A percentile compares a stretch with the other conserved stretches of the same genome.
These are phyloP conservation scores for Tychaedon coryphoeus DNA, from an alignment of 2,113 vertebrate genomes.

Conservation along the genomic window DNA sequence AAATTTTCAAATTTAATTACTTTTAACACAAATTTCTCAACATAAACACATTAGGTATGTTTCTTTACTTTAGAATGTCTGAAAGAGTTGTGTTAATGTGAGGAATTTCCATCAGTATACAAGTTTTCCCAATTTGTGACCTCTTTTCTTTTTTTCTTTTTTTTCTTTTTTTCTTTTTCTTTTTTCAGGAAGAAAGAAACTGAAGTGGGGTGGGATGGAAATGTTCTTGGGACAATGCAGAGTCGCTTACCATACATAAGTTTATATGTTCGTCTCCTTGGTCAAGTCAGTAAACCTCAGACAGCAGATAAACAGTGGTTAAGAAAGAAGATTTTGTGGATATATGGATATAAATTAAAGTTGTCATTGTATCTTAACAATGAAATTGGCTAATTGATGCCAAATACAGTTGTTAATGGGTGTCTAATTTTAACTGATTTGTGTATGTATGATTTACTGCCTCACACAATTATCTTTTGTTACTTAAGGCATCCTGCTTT, in stretches of 20 bases:
- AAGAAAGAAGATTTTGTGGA: not conserved
- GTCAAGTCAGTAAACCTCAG: conserved; percentile 40
- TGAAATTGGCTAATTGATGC: not conserved
- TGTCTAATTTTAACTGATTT: conserved; percentile 40
- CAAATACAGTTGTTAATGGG: conserved; percentile 11
- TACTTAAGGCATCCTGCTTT: conserved; percentile 16
- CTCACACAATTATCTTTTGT: conserved; percentile 4
- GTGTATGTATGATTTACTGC: conserved; percentile 14
- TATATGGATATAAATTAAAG: conserved; percentile 8
- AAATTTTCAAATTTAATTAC: not conserved
- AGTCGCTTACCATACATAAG: not conserved
- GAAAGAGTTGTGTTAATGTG: not conserved
- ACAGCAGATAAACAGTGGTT: not conserved
- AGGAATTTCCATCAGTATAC: conserved; percentile 50
- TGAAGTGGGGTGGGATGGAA: not conserved
- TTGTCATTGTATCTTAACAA: not conserved
- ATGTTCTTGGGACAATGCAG: not conserved
- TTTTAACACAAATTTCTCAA: not conserved
- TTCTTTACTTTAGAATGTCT: not conserved
- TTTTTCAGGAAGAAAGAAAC: not conserved
- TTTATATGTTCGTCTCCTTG: conserved; percentile 37
- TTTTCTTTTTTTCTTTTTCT: not conserved
- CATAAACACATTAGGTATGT: fast-evolving
- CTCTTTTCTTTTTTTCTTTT: not conserved
- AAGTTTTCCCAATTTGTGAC: not conserved